These are phyloP conservation scores for Drosophila teissieri DNA, from an alignment of 1,140 invertebrate genomes.

Conservation along the genomic window DNA sequence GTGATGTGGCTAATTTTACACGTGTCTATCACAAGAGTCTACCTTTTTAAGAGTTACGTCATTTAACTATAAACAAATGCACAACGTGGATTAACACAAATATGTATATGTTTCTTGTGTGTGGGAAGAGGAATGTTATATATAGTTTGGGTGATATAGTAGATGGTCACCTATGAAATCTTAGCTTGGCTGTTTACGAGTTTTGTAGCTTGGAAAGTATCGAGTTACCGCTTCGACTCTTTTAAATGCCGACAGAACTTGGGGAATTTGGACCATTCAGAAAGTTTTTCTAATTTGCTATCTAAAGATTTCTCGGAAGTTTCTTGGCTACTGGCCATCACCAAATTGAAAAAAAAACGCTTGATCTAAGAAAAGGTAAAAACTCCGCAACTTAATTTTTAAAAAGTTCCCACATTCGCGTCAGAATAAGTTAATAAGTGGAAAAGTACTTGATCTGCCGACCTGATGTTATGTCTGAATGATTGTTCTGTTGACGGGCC, in stretches of 20 bases:
- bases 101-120: conserved; percentile 17
- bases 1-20: neutral
- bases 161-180: conserved; percentile 39
- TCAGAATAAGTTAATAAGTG: conserved; percentile 24
- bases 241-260: conserved; percentile 31
- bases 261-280: conserved; percentile 25
- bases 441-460: conserved; percentile 29
- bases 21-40: conserved; percentile 14
- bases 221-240: conserved; percentile 31
- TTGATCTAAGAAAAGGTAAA: neutral
- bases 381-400: neutral
- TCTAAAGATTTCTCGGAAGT: conserved; percentile 20
- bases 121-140: conserved; percentile 21
- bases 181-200: conserved; percentile 23
- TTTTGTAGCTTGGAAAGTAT: conserved; percentile 37
- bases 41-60: conserved; percentile 11
- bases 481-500: conserved; percentile 33
- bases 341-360: too few species aligned
- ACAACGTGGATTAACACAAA: conserved; percentile 28
- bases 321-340: neutral
- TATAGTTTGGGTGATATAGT: conserved; percentile 15
- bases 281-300: conserved; percentile 31
- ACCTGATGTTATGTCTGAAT: conserved; percentile 10
- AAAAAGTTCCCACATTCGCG: conserved; percentile 22
- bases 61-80: conserved; percentile 23